Evolutionary conservation across 1,140 invertebrate genomes (phyloP), one percentile per base, ranked within the genome.

Genomic region (Zeugodacus cucurbitae): DNA sequence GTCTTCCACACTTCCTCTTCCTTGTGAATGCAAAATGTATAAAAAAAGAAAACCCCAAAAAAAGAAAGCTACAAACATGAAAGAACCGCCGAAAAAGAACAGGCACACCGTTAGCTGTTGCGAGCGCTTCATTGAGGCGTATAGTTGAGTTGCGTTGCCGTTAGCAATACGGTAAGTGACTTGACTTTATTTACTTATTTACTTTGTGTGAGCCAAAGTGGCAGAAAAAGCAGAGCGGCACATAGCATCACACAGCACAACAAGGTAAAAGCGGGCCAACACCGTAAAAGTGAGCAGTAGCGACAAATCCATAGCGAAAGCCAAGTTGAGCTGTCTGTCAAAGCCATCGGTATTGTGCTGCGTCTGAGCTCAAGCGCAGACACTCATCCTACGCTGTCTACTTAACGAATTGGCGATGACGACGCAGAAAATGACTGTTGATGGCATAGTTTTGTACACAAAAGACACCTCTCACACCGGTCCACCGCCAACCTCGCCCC

Each of bases 181-280:
- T 88, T 86, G 74, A 62, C 87, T 88, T 88, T 88, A 88, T 87
- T 87, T 87, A 48, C 87, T 87, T 87, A 88, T 88, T 88, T 86
- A 88, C 87, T 64, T 86, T 82, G 74, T 82, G 41, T 48, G n/a
- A n/a, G 41, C 41, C 74, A 82, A 82, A 20, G 41, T 26, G 17
- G 74, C 74, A 82, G 26, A 82, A 82, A 62, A 22, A 82, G 41
- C 74, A 8, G 29, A 82, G 74, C 74, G n/a, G 22, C 22, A 62
- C 22, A 29, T 26, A 22, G 74, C 20, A 78, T 37, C 22, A 22
- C 57, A 58, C 57, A 1, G n/a, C 22, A 62, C 0, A 6, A 22
- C n/a, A 22, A 62, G 10, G 58, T 26, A 82, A 82, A 82, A 29
- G n/a, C 37, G 11, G 11, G 22, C 14, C 29, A 34, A 22, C 6